phyloP scores from a whole-genome alignment of 1,140 invertebrate species.

The Trichogramma pretiosum region DNA sequence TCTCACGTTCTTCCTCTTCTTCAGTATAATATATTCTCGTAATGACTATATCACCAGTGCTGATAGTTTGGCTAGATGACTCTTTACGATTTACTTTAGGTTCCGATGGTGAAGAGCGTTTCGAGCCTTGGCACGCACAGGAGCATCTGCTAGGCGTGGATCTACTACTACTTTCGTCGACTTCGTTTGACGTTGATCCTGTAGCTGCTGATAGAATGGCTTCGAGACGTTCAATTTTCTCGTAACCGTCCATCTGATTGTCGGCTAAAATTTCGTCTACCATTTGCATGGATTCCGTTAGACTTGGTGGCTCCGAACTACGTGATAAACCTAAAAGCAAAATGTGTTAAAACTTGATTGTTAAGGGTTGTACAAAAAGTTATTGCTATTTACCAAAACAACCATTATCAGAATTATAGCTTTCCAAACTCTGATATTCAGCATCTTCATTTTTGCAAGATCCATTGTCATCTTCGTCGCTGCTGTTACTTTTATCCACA shows the following conservation, averaged over 20 bases:
- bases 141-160: conserved; percentile 40
- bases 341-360: no score
- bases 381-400: conserved; percentile 38
- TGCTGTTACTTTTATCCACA: conserved; percentile 58
- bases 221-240: conserved; percentile 78
- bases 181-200: conserved; percentile 44
- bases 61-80: conserved; percentile 70
- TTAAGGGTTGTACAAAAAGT: no score
- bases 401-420: conserved; percentile 62
- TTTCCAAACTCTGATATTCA: conserved; percentile 69
- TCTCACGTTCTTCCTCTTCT: conserved; percentile 40
- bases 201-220: conserved; percentile 72
- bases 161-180: conserved; percentile 30
- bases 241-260: conserved; percentile 71
- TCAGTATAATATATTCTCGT: conserved; percentile 80
- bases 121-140: conserved; percentile 41
- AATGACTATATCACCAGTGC: conserved; percentile 88
- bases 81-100: conserved; percentile 28
- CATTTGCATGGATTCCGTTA: conserved; percentile 86
- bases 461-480: conserved; percentile 62
- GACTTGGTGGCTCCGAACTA: conserved; percentile 71
- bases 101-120: conserved; percentile 19
- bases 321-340: no score
- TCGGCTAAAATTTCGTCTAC: conserved; percentile 80
- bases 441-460: conserved; percentile 60